These are phyloP conservation scores for Tragelaphus oryx DNA, from an alignment of 2,797 vertebrate genomes.

Conservation along the genomic window DNA sequence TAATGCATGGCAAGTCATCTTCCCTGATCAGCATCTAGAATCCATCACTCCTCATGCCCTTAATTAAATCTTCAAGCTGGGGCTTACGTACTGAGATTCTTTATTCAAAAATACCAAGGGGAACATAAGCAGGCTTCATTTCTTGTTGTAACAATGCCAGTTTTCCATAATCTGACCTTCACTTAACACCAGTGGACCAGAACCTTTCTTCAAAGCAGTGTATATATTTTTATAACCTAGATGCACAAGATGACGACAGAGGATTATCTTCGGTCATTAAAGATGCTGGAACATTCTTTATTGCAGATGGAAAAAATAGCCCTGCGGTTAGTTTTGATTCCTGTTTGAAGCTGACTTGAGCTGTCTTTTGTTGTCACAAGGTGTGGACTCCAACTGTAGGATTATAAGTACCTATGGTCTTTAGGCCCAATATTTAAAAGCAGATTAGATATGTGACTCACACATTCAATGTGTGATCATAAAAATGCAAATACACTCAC, in stretches of 20 bases:
- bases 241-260: constrained; percentile 58
- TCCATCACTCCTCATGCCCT: constrained; percentile 23
- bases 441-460: neutral
- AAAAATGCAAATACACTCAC: constrained; percentile 7
- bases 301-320: constrained; percentile 52
- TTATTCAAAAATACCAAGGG: constrained; percentile 31
- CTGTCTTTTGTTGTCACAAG: constrained; percentile 52
- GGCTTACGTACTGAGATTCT: constrained; percentile 33
- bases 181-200: constrained; percentile 46
- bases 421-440: constrained; percentile 50
- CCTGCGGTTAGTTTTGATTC: constrained; percentile 8
- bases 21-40: constrained; percentile 40
- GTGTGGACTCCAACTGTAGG: neutral
- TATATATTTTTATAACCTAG: constrained; percentile 72
- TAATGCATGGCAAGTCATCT: neutral
- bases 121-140: constrained; percentile 55
- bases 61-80: constrained; percentile 62
- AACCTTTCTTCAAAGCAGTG: constrained; percentile 69
- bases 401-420: neutral
- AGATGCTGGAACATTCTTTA: constrained; percentile 59
- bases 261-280: constrained; percentile 66
- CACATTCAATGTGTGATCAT: neutral
- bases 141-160: constrained; percentile 61
- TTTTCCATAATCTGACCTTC: constrained; percentile 71
- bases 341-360: constrained; percentile 36